Evolutionary conservation across 2,888 invertebrate genomes (phyloP), one percentile per base, ranked within the genome.

Genomic region (Drosophila maculinotata): DNA sequence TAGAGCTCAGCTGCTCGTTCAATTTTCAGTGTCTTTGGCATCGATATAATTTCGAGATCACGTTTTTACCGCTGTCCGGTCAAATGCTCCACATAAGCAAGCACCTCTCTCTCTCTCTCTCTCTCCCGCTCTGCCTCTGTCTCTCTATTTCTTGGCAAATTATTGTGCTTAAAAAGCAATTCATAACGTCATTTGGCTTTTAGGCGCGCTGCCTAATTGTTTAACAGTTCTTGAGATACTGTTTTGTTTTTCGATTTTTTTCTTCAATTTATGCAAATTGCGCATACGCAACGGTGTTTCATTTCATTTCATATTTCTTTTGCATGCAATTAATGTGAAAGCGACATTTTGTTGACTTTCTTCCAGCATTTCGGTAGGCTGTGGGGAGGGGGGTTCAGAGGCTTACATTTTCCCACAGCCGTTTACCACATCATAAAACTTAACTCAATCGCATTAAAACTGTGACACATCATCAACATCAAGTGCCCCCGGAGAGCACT

Each of bases 381-480:
- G 26, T 2, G 23, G 17, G 10, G 14, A 10, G 7, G 15, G 17
- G 15, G 26, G 25, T 36, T 14, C 1, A 17, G 15, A 47, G 36
- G 23, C 30, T 51, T 39, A 38, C 49, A 63, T 69, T 86, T 77
- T 87, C 81, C 81, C 87, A 84, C 84, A 78, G 42, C 38, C 71
- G 45, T 82, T 84, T 84, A 82, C 82, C 75, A 75, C 83, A 82
- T 87, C 87, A 84, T 84, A 85, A 83, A 76, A 79, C 72, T 73
- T 79, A 70, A 85, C 72, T 70, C 86, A 79, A 87, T 82, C 79
- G 68, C 87, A 87, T 85, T 82, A 85, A 79, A 79, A 80, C 71
- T 87, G 82, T 87, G 83, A 84, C 87, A 83, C 77, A 82, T 87
- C 87, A 80, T 78, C 75, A 85, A 69, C 81, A 85, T 84, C 83